Evolutionary conservation across 2,888 invertebrate genomes (phyloP).

Genomic region (Cheiracanthium punctorium): DNA sequence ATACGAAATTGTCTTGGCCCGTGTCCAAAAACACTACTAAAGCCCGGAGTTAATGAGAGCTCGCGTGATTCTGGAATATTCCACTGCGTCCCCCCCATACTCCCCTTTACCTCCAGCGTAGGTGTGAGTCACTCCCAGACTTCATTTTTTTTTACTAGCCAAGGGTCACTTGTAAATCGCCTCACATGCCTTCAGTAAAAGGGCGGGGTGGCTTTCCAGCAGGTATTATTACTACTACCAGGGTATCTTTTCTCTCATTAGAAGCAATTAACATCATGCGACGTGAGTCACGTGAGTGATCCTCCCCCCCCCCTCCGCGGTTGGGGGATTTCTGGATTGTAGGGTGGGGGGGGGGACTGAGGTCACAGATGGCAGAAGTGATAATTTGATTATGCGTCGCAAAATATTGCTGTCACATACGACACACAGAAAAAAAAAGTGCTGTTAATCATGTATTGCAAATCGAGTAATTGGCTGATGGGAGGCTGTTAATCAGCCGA

Average conservation of each 20-base stretch:
- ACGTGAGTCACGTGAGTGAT: background rate
- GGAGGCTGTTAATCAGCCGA: background rate
- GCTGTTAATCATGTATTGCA: background rate
- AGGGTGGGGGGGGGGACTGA: too few relatives aligned
- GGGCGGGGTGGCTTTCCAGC: background rate
- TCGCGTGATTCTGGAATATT: conserved; percentile 9
- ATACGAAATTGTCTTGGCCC: background rate
- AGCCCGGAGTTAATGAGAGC: background rate
- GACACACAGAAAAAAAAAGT: background rate
- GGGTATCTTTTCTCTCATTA: conserved; percentile 3
- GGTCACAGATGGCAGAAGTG: background rate
- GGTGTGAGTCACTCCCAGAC: background rate
- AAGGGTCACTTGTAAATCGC: conserved; percentile 7
- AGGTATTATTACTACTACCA: background rate
- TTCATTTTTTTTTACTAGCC: background rate
- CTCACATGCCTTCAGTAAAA: conserved; percentile 10
- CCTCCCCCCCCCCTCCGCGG: background rate
- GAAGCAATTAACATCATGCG: background rate
- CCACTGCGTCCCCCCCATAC: background rate
- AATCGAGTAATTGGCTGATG: background rate
- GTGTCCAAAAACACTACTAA: too few relatives aligned
- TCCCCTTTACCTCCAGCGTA: background rate
- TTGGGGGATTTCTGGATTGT: background rate
- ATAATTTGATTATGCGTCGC: background rate
- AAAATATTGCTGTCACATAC: background rate